These are phyloP conservation scores for Ectobius pallidus DNA, from an alignment of 2,888 invertebrate genomes.

Conservation along the genomic window DNA sequence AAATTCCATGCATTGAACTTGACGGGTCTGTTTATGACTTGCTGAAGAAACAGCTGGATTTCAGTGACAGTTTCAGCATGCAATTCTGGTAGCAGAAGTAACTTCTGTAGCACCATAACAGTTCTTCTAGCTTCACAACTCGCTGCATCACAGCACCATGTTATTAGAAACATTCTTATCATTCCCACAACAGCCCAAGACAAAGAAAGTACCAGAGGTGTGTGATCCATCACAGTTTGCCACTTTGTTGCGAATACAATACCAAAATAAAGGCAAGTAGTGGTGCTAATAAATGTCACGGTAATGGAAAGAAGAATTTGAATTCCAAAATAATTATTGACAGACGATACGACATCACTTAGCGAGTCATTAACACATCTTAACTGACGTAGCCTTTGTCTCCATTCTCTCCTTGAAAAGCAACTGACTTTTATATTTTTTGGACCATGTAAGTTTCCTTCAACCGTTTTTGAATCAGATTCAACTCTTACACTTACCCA, in stretches of 20 bases:
- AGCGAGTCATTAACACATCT: neutral
- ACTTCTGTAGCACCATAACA: neutral
- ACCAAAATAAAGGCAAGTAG: neutral
- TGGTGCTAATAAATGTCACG: neutral
- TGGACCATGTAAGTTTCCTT: too few species aligned
- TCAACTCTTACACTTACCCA: too few species aligned
- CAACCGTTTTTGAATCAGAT: too few species aligned
- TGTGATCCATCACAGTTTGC: too few species aligned
- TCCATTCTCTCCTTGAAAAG: too few species aligned
- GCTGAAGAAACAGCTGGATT: neutral
- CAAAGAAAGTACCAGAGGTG: too few species aligned
- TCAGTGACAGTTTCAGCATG: neutral
- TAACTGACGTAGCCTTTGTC: neutral
- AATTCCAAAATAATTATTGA: neutral
- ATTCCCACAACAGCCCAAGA: too few species aligned
- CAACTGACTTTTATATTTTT: too few species aligned
- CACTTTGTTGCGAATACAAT: neutral
- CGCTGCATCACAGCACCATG: neutral
- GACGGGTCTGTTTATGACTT: neutral
- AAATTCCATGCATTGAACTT: neutral
- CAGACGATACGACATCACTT: neutral
- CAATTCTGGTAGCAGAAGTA: neutral
- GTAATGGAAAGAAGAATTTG: neutral
- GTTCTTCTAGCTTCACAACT: neutral
- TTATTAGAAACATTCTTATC: too few species aligned